Conservation (phyloP, 2,113 vertebrate genomes). For the Corydoras maculifer region DNA sequence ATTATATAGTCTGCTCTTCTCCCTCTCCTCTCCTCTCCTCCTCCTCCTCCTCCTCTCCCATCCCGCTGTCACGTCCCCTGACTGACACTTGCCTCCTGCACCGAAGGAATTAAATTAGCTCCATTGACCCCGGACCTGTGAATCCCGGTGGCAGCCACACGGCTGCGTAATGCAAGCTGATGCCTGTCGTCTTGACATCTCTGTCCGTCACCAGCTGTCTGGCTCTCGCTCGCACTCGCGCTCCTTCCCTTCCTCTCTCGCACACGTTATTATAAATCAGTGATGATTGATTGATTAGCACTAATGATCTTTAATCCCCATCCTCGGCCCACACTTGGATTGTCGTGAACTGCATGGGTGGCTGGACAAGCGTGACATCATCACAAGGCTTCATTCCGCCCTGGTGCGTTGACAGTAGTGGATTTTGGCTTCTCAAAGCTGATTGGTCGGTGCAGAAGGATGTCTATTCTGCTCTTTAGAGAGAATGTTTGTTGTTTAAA, state of each 20-base stretch:
- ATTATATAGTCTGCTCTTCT: constrained; percentile 64
- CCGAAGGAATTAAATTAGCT: constrained; percentile 70
- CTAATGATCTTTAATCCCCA: too few relatives aligned
- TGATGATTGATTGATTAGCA: too few relatives aligned
- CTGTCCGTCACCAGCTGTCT: constrained; percentile 70
- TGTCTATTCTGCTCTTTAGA: too few relatives aligned
- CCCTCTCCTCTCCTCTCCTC: constrained; percentile 23
- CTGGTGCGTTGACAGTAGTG: too few relatives aligned
- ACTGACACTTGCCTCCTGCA: constrained; percentile 66
- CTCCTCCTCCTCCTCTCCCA: constrained; percentile 35
- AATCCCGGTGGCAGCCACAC: constrained; percentile 57
- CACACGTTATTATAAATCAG: constrained; percentile 35
- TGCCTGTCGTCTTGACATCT: constrained; percentile 64
- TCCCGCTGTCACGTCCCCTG: constrained; percentile 58
- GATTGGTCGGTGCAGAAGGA: too few relatives aligned
- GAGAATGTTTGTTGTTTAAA: too few relatives aligned
- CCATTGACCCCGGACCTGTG: constrained; percentile 62
- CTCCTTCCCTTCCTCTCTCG: constrained; percentile 49
- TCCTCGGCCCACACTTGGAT: too few relatives aligned
- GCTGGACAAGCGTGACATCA: too few relatives aligned
- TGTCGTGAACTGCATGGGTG: too few relatives aligned
- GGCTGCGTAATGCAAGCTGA: constrained; percentile 62
- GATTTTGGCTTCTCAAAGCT: too few relatives aligned
- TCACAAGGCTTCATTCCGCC: too few relatives aligned
- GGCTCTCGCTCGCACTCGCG: constrained; percentile 58